Percentiles rank a stretch among this genome's conserved stretches.
Conservation (phyloP, 2,797 vertebrate species). For the Ceryle rudis region DNA sequence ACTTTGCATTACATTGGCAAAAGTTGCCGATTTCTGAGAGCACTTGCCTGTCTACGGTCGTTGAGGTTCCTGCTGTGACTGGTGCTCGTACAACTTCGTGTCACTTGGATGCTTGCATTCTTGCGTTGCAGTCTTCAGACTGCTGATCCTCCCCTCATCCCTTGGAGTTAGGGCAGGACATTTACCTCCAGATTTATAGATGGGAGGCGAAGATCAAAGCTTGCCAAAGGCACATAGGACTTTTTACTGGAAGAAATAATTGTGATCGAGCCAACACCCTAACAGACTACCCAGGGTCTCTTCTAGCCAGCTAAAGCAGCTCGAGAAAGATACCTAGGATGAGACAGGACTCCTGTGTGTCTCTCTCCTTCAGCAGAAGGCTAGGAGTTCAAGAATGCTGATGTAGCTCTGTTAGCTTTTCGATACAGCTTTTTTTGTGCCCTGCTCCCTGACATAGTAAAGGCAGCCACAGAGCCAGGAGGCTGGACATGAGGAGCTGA, state of each 20-base stretch:
- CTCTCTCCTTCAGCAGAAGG: not conserved
- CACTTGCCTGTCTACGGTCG: not conserved
- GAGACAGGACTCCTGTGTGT: not conserved
- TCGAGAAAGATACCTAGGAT: not conserved
- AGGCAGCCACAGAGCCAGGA: not conserved
- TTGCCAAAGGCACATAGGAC: not conserved
- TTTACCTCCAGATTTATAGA: not conserved
- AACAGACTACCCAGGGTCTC: not conserved
- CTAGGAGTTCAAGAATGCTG: not conserved
- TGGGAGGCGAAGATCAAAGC: not conserved
- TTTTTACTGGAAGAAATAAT: not conserved
- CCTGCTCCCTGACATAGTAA: not conserved
- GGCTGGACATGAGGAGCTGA: not conserved
- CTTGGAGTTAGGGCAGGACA: not conserved
- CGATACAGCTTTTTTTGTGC: not conserved
- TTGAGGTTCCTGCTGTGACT: not conserved
- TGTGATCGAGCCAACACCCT: not conserved
- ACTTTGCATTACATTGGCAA: not conserved
- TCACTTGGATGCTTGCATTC: rapidly evolving
- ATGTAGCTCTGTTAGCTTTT: not conserved
- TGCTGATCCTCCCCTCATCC: not conserved
- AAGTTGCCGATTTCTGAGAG: not conserved
- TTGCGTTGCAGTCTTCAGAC: rapidly evolving
- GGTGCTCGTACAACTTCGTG: not conserved
- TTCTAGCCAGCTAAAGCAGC: not conserved